phyloP scores from a whole-genome alignment of 2,888 invertebrate species.

The Blastobasis adustella region DNA sequence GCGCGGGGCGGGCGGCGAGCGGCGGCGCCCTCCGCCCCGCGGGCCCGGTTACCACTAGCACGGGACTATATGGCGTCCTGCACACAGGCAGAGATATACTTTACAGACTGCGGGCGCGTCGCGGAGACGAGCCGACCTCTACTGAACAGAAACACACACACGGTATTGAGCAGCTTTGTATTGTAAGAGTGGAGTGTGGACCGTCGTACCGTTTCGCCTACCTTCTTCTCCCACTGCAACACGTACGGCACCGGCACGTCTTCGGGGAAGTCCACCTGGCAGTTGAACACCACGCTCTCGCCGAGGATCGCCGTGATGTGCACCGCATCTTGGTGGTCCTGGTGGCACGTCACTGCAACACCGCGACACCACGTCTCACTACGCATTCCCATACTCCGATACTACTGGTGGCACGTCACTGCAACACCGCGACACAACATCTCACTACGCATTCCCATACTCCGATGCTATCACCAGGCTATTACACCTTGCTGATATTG shows the following conservation, averaged over 20 bases:
- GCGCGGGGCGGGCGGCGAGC: conserved; percentile 51
- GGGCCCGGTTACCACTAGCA: conserved; percentile 59
- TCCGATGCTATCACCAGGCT: too few species aligned
- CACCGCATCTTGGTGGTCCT: conserved; percentile 94
- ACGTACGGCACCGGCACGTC: conserved; percentile 97
- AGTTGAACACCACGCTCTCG: conserved; percentile 98
- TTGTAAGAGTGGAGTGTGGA: conserved; percentile 72
- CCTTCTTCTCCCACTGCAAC: conserved; percentile 99
- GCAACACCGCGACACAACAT: conserved; percentile 24
- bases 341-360: conserved; percentile 81
- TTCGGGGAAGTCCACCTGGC: conserved; percentile 97
- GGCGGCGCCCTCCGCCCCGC: conserved; percentile 49
- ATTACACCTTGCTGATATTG: too few species aligned
- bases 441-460: background rate
- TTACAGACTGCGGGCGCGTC: conserved; percentile 69
- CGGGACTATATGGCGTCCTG: conserved; percentile 56
- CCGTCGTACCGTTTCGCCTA: conserved; percentile 96
- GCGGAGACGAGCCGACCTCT: conserved; percentile 68
- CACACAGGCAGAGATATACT: conserved; percentile 58
- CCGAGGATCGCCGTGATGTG: conserved; percentile 98
- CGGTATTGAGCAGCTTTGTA: conserved; percentile 73
- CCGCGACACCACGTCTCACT: background rate
- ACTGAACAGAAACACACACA: conserved; percentile 75
- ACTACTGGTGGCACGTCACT: conserved; percentile 83
- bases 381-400: background rate